These are phyloP conservation scores for Hetaerina titia DNA, from an alignment of 2,888 invertebrate species.

Conservation along the genomic window DNA sequence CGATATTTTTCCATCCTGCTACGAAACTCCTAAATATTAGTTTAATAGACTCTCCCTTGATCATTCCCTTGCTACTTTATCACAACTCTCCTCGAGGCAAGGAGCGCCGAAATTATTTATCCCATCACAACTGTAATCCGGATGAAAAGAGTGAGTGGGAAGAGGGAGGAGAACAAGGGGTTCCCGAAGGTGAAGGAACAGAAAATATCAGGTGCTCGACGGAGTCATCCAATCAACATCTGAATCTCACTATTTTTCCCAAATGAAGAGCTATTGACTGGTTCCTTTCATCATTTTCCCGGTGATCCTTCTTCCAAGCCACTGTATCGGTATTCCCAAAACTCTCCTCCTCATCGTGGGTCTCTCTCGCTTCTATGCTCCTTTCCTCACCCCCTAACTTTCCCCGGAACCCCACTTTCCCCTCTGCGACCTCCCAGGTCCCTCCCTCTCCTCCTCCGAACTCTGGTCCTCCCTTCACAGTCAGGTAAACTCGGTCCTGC, in stretches of 20 bases:
- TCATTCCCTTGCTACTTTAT: neutral
- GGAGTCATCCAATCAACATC: slow-evolving; percentile 60
- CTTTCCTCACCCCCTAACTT: neutral
- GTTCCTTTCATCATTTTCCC: slow-evolving; percentile 39
- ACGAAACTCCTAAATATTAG: neutral
- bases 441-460: neutral
- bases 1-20: neutral
- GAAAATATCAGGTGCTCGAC: neutral
- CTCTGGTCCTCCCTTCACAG: neutral
- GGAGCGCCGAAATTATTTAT: neutral
- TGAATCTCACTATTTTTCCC: slow-evolving; percentile 50
- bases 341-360: neutral
- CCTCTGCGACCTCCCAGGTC: neutral
- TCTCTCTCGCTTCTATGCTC: neutral
- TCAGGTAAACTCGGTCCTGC: no score
- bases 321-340: neutral
- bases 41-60: neutral
- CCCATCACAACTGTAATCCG: neutral
- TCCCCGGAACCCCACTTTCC: neutral
- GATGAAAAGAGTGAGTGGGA: neutral
- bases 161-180: neutral
- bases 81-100: neutral
- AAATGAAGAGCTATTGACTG: slow-evolving; percentile 53
- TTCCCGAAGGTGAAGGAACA: neutral
- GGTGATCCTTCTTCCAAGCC: neutral